phyloP scores from a whole-genome alignment of 2,797 vertebrate genomes.

The Nyctibius grandis region DNA sequence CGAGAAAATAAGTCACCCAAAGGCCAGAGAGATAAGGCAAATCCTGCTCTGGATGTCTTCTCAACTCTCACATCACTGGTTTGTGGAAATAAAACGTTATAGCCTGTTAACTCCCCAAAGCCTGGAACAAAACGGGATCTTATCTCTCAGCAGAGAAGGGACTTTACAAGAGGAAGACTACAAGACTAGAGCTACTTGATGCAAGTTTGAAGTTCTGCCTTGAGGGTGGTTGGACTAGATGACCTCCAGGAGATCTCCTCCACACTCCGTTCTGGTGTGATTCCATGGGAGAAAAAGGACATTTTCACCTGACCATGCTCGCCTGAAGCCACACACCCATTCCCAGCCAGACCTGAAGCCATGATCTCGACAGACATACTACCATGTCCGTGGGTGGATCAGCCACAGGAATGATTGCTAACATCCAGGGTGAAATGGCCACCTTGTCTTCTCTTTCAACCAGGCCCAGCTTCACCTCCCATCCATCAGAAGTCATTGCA shows the following conservation, averaged over 20 bases:
- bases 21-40: slow-evolving; percentile 29
- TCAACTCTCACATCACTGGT: background rate
- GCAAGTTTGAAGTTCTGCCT: background rate
- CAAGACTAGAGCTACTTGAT: background rate
- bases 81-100: background rate
- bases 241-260: background rate
- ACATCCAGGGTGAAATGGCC: background rate
- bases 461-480: background rate
- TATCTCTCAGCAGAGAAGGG: background rate
- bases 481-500: background rate
- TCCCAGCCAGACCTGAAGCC: background rate
- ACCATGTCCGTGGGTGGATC: background rate
- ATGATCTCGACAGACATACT: background rate
- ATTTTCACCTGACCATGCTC: accelerated
- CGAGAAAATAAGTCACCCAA: slow-evolving; percentile 32
- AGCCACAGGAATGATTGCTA: background rate
- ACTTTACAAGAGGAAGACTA: background rate
- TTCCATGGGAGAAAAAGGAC: accelerated
- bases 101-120: background rate
- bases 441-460: background rate
- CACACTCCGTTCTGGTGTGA: background rate
- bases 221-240: background rate
- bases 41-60: background rate
- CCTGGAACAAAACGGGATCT: background rate
- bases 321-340: background rate